Percentiles rank a stretch among this genome's conserved stretches.
Conservation (phyloP, 2,113 vertebrate genomes). For the Origma solitaria region DNA sequence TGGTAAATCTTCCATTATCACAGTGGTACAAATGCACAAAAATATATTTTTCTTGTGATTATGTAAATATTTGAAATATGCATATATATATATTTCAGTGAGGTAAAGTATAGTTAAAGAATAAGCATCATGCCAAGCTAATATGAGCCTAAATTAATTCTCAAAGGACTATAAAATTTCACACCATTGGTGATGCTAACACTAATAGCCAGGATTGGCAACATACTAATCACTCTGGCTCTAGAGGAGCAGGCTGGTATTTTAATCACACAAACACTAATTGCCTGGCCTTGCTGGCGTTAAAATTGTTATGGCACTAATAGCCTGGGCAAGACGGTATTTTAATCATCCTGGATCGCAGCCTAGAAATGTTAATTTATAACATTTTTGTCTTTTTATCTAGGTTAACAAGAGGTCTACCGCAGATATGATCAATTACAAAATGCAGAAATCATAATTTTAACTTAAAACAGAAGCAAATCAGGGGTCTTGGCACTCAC, state of each 20-base stretch:
- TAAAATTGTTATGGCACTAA: conserved; percentile 10
- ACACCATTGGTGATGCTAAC: not conserved
- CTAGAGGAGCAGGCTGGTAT: conserved; percentile 1
- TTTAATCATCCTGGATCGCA: conserved; percentile 28
- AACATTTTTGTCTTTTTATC: not conserved
- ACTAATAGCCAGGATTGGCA: not conserved
- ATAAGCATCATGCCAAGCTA: not conserved
- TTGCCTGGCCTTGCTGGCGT: not conserved
- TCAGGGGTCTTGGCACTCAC: not conserved
- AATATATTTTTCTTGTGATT: not conserved
- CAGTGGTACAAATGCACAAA: not conserved
- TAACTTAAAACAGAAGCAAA: not conserved
- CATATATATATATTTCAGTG: not conserved
- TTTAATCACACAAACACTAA: conserved; percentile 24
- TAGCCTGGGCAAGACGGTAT: not conserved
- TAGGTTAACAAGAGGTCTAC: not conserved
- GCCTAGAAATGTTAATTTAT: not conserved
- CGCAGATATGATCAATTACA: not conserved
- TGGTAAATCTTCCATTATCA: not conserved
- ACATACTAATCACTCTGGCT: not conserved
- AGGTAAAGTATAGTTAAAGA: not conserved
- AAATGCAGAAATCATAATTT: not conserved
- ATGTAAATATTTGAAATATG: not conserved
- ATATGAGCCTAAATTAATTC: not conserved
- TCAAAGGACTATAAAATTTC: not conserved